phyloP scores from a whole-genome alignment of 2,888 invertebrate genomes.

The Cecidostiba fungosa region DNA sequence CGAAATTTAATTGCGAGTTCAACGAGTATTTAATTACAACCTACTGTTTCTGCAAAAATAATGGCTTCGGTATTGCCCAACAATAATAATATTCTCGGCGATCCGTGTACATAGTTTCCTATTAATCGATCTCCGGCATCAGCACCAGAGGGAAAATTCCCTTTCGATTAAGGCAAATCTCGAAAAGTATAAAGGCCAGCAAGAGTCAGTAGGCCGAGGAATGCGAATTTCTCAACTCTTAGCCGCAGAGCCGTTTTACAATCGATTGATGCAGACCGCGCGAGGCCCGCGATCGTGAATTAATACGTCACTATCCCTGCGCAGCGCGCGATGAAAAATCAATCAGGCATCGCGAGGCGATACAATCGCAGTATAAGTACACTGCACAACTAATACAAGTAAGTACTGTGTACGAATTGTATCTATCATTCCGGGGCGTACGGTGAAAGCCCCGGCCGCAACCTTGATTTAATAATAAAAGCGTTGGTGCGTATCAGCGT shows the following conservation, averaged over 20 bases:
- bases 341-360: no score
- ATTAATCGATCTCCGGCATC: neutral
- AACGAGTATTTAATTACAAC: neutral
- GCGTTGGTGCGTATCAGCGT: constrained; percentile 65
- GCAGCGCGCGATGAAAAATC: no score
- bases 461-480: constrained; percentile 78
- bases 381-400: no score
- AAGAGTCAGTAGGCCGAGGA: neutral
- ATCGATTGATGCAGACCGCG: neutral
- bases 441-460: constrained; percentile 74
- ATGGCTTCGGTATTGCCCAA: neutral
- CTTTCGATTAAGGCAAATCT: neutral
- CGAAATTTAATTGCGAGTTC: neutral
- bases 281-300: neutral
- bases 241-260: neutral
- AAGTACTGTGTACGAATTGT: neutral
- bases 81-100: neutral
- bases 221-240: neutral
- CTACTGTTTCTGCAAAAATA: neutral
- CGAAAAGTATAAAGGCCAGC: neutral
- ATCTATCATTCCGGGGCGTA: neutral
- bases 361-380: no score
- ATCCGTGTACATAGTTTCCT: neutral
- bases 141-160: neutral
- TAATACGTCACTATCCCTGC: no score